phyloP scores from a whole-genome alignment of 2,113 vertebrate genomes.

The Rhinopomastus cyanomelas region DNA sequence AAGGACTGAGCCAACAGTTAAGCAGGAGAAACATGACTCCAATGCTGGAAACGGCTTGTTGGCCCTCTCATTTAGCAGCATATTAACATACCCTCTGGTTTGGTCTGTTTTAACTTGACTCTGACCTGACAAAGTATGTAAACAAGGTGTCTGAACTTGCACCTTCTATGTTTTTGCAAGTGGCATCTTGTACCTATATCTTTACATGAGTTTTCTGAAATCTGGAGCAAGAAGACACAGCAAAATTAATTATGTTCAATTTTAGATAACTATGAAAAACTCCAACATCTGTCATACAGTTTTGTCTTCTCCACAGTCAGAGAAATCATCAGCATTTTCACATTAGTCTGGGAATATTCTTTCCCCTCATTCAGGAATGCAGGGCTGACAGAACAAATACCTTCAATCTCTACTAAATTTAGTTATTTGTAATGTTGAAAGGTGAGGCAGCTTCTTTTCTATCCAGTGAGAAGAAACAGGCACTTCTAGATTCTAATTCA shows the following conservation, averaged over 20 bases:
- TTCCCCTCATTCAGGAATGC: neutral
- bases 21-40: slow-evolving; percentile 12
- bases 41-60: neutral
- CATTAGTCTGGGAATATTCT: neutral
- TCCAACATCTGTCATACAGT: neutral
- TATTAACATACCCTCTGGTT: neutral
- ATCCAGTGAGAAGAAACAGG: neutral
- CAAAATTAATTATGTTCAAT: neutral
- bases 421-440: neutral
- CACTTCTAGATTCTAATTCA: neutral
- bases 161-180: neutral
- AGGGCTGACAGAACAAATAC: neutral
- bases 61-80: neutral
- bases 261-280: neutral
- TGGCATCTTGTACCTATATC: neutral
- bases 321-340: neutral
- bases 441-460: neutral
- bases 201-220: neutral
- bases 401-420: neutral
- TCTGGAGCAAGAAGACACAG: neutral
- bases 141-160: neutral
- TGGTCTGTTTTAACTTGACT: neutral
- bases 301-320: neutral
- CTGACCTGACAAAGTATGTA: neutral
- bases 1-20: slow-evolving; percentile 33